A percentile compares a stretch with the other conserved stretches of the same genome.
Conservation (phyloP, 2,113 vertebrate species). For the Agelaius tricolor region DNA sequence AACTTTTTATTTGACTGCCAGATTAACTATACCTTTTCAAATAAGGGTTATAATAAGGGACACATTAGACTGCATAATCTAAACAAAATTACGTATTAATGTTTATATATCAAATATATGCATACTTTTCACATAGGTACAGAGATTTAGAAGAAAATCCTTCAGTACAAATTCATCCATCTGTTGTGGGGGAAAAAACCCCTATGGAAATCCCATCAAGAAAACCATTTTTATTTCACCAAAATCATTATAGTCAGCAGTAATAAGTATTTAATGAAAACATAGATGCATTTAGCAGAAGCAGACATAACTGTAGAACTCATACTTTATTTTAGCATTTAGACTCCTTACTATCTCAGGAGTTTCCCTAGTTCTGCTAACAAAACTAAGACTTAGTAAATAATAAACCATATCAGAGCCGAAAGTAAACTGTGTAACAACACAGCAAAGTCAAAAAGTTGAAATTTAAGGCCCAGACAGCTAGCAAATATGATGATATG, state of each 20-base stretch:
- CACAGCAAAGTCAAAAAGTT: neutral
- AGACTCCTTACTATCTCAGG: neutral
- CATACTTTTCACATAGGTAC: neutral
- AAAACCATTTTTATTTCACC: neutral
- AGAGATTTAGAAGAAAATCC: neutral
- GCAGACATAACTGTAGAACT: neutral
- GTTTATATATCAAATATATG: neutral
- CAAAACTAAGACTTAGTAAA: neutral
- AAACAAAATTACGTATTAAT: neutral
- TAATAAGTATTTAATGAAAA: neutral
- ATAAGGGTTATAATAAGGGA: neutral
- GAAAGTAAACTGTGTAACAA: neutral
- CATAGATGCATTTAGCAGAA: neutral
- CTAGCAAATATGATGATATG: neutral
- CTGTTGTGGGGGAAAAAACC: neutral
- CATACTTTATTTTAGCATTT: neutral
- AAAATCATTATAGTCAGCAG: neutral
- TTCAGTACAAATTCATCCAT: neutral
- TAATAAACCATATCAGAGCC: neutral
- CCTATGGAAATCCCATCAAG: neutral
- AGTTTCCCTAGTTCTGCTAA: neutral
- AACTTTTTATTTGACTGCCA: neutral
- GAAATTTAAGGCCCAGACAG: neutral
- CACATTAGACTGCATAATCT: neutral
- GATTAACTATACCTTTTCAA: neutral